Base-by-base conservation (phyloP, 53 echinoderm and acorn worm genomes). In the Holothuria scabra region DNA sequence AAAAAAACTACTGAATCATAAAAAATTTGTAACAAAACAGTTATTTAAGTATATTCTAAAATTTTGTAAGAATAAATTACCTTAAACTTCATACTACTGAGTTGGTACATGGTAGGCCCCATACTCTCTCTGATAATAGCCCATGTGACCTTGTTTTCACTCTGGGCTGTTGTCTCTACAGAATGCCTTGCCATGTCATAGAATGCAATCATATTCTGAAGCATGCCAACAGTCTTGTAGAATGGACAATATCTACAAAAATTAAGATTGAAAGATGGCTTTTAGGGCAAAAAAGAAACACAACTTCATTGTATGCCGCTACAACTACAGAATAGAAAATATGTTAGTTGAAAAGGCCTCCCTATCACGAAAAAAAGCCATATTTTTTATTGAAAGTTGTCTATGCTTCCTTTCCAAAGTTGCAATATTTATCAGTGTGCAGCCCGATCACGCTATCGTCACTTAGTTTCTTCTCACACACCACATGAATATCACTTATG, bases 41-140 rank as follows among this genome's bases (percentile, higher is more conserved):
- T 5, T 68, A 68, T 30, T 20, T 9, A 25, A 5, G 3, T 65
- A 30, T 20, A 23, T 30, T n/a, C 29, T 28, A 46, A 16, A 82
- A 41, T 41, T 16, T 14, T 8, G 16, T 1, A 52, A 16, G 52
- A 1, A 18, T 8, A 3, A 52, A 52, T 72, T 83, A 97, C 97
- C 97, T 97, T 97, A 71, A 97, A 97, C 86, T 97, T 97, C 94
- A 97, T 97, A 35, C 94, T 94, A 41, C 92, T 94, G 65, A 97
- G 94, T 85, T 96, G 93, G 85, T 97, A 97, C 88, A 97, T 90
- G 66, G 90, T 90, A 65, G 94, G 94, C 2, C 94, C 92, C 94
- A 97, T 94, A 64, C 87, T 90, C 38, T 97, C 97, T 18, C 94
- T 88, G 82, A 96, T 94, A 28, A 94, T 88, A 2, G 82, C 76